Evolutionary conservation across 2,888 invertebrate genomes (phyloP).

Genomic region (Sesia apiformis): DNA sequence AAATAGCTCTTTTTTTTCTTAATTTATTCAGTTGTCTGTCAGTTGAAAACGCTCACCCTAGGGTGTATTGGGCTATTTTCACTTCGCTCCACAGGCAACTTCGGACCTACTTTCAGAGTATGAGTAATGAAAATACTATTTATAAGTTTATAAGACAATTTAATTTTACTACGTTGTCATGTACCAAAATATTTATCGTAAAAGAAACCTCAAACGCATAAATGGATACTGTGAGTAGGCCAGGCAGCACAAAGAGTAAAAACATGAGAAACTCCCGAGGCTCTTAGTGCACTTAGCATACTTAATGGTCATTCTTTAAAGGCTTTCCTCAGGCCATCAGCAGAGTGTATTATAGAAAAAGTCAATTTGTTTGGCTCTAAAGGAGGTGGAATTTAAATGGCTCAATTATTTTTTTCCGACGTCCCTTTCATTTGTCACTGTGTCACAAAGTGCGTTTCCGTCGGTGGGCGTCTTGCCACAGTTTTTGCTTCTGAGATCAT

Average conservation of each 20-base stretch:
- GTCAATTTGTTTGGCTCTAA: conserved; percentile 50
- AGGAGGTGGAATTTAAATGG: conserved; percentile 43
- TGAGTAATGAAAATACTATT: no score
- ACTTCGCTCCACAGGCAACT: no score
- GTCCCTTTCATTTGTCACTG: conserved; percentile 47
- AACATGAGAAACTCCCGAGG: neutral
- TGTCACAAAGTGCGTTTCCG: conserved; percentile 16
- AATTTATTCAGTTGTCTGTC: no score
- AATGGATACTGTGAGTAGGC: no score
- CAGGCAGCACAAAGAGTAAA: neutral
- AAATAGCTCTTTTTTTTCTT: no score
- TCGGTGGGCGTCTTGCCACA: conserved; percentile 21
- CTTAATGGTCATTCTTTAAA: neutral
- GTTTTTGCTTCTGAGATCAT: conserved; percentile 49
- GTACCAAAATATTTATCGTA: neutral
- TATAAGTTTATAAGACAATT: no score
- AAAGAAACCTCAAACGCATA: neutral
- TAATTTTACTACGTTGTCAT: no score
- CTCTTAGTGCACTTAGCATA: neutral
- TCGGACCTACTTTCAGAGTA: no score
- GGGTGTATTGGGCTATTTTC: no score
- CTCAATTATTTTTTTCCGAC: conserved; percentile 47
- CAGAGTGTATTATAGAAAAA: conserved; percentile 19
- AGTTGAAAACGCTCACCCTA: no score
- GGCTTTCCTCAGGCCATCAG: neutral